These are phyloP conservation scores for Gorsachius goisagi DNA, from an alignment of 2,113 vertebrate species.

Conservation along the genomic window DNA sequence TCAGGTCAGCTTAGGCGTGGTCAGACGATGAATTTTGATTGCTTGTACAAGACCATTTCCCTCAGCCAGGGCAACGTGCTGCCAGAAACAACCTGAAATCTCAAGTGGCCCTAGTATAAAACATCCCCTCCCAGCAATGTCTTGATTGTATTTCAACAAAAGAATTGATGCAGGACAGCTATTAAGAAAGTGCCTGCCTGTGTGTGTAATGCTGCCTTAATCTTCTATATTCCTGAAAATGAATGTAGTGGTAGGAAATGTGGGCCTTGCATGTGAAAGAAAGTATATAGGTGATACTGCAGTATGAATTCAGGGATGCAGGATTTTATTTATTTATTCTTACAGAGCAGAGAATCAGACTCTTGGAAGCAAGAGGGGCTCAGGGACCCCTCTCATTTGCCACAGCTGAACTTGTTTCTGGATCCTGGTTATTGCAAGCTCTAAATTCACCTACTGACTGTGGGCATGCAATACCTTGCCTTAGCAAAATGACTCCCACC, in stretches of 20 bases:
- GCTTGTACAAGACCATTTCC: background rate
- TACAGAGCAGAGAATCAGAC: background rate
- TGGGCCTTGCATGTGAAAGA: background rate
- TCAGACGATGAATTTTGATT: background rate
- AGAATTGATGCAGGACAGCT: background rate
- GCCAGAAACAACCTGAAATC: slow-evolving; percentile 26
- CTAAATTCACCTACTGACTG: background rate
- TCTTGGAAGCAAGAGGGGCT: background rate
- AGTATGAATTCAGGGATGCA: background rate
- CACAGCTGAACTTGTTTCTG: background rate
- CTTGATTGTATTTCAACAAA: background rate
- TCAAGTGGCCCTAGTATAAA: background rate
- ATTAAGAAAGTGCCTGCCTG: background rate
- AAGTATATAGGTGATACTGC: background rate
- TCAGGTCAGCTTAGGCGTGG: background rate
- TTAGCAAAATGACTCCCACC: background rate
- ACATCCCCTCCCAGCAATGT: background rate
- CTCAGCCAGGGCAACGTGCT: background rate
- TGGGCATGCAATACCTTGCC: background rate
- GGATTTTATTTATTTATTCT: background rate
- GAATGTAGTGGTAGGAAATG: background rate
- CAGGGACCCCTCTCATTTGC: background rate
- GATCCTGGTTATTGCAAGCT: background rate
- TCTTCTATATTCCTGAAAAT: background rate
- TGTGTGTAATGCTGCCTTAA: background rate